phyloP scores from a whole-genome alignment of 2,797 vertebrate species.

The Sebastes iracundus region DNA sequence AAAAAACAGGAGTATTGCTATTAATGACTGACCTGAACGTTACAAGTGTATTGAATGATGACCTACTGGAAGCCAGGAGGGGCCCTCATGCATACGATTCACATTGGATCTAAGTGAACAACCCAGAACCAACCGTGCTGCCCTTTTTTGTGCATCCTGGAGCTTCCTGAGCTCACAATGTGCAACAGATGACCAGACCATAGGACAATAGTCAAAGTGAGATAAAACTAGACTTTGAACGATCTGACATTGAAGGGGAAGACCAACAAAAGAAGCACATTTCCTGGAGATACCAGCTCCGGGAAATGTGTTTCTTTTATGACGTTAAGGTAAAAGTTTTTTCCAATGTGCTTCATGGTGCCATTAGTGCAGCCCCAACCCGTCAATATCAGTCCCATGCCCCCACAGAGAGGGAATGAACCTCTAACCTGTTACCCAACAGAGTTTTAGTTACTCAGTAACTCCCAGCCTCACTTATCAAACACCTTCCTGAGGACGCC shows the following conservation, averaged over 20 bases:
- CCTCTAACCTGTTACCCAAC: constrained; percentile 37
- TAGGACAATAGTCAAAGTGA: background rate
- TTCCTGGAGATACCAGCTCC: background rate
- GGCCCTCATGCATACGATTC: too few species aligned
- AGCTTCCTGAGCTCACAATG: too few species aligned
- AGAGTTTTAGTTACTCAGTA: constrained; percentile 57
- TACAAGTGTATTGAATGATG: too few species aligned
- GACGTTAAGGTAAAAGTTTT: background rate
- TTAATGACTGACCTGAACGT: too few species aligned
- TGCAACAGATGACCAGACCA: too few species aligned
- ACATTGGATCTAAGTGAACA: too few species aligned
- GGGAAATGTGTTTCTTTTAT: background rate
- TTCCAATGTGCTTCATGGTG: background rate
- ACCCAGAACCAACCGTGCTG: background rate
- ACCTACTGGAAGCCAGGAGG: background rate
- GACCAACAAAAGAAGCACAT: background rate
- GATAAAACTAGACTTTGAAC: background rate
- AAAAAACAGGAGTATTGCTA: too few species aligned
- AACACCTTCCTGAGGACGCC: constrained; percentile 64
- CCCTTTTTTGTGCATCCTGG: background rate
- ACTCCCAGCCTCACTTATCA: constrained; percentile 64
- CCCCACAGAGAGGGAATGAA: background rate
- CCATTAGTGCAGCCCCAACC: background rate
- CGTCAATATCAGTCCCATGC: background rate
- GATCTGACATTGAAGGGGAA: background rate